phyloP scores from a whole-genome alignment of 2,113 vertebrate species.

The Hydrolagus affinis region DNA sequence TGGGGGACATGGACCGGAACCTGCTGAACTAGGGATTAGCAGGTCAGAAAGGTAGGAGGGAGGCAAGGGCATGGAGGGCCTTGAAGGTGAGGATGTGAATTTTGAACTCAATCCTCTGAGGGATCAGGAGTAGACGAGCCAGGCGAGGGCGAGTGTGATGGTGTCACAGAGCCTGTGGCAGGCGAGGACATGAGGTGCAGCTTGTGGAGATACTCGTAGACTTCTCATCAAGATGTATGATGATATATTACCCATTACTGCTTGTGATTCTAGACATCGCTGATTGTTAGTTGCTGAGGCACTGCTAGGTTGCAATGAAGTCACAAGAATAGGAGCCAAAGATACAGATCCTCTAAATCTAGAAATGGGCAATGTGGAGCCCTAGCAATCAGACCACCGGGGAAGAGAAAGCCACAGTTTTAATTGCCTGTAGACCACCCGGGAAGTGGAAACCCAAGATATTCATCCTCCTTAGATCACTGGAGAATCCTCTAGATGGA shows the following conservation, averaged over 20 bases:
- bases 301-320: background rate
- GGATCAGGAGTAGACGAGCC: too few species aligned
- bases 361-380: background rate
- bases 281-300: background rate
- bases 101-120: too few species aligned
- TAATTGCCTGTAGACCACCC: background rate
- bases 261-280: background rate
- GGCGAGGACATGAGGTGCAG: too few species aligned
- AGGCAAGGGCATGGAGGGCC: too few species aligned
- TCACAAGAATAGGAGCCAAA: background rate
- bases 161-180: too few species aligned
- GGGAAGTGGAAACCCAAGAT: background rate
- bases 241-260: background rate
- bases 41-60: too few species aligned
- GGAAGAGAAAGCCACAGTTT: background rate
- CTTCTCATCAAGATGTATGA: too few species aligned
- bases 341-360: background rate
- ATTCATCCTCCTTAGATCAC: background rate
- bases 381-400: background rate
- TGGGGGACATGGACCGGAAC: too few species aligned
- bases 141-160: too few species aligned
- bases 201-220: too few species aligned
- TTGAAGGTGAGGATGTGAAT: too few species aligned
- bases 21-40: too few species aligned
- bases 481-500: background rate